Percentiles rank a stretch among this genome's conserved stretches.
Conservation (phyloP, 92 coral and sea anemone species). For the Epizoanthus stellaris region DNA sequence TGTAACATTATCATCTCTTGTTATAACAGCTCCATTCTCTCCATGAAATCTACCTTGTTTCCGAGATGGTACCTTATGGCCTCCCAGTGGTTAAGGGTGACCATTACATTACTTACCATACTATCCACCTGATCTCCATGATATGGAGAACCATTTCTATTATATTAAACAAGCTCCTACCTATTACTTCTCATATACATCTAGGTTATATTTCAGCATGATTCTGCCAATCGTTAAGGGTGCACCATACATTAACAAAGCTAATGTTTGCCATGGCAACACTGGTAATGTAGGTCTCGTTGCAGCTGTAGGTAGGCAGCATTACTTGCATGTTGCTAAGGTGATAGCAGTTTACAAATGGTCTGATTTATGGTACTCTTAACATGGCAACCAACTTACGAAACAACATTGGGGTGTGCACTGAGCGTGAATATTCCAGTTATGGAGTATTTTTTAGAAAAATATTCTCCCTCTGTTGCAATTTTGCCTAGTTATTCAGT, state of each 20-base stretch:
- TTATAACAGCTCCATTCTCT: too few species aligned
- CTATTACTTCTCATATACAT: not conserved
- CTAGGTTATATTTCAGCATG: not conserved
- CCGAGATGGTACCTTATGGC: too few species aligned
- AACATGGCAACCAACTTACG: conserved; percentile 17
- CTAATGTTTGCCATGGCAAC: conserved; percentile 2
- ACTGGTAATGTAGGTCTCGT: not conserved
- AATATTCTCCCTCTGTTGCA: not conserved
- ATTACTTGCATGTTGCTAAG: not conserved
- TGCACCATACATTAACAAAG: not conserved
- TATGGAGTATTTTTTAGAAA: not conserved
- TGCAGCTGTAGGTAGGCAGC: not conserved
- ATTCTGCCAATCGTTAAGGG: not conserved
- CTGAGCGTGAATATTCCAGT: too few species aligned
- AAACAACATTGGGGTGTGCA: conserved; percentile 5
- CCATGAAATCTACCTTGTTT: too few species aligned
- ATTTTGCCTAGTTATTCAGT: conserved; percentile 14
- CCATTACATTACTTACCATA: too few species aligned
- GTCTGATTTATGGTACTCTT: not conserved
- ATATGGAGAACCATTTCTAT: not conserved
- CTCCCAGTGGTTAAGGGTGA: too few species aligned
- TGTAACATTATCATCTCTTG: too few species aligned
- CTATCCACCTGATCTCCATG: too few species aligned
- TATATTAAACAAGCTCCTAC: not conserved
- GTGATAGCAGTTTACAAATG: not conserved